These are phyloP conservation scores for Gymnothorax javanicus DNA, from an alignment of 2,797 vertebrate genomes.

Conservation along the genomic window DNA sequence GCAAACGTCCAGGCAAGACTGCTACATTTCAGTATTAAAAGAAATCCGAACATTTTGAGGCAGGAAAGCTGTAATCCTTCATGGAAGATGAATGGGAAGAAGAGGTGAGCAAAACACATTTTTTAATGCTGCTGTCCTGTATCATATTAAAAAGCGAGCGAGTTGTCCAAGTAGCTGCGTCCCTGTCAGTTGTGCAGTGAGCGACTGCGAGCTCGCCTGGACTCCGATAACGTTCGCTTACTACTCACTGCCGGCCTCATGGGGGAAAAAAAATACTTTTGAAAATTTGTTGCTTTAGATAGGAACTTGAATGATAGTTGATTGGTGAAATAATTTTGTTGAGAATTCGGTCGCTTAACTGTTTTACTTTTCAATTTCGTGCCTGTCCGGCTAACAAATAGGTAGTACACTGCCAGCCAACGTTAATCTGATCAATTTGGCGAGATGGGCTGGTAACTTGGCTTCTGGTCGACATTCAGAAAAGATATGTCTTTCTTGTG, in stretches of 20 bases:
- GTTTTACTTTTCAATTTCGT: not conserved
- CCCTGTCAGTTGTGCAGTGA: not conserved
- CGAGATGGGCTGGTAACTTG: not conserved
- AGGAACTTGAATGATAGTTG: not conserved
- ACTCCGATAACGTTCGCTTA: not conserved
- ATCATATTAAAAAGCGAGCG: not conserved
- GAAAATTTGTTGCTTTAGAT: not conserved
- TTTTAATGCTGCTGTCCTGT: not conserved
- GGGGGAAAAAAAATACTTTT: too few species aligned
- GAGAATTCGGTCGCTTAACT: not conserved
- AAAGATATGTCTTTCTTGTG: not conserved
- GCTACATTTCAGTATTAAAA: not conserved
- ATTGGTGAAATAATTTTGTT: not conserved
- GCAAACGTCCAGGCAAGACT: too few species aligned
- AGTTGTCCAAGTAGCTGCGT: not conserved
- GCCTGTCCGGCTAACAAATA: not conserved
- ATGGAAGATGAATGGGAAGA: constrained; percentile 80
- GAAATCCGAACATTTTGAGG: not conserved
- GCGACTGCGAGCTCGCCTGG: not conserved
- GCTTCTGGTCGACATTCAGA: not conserved
- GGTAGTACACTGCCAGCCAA: not conserved
- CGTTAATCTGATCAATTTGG: not conserved
- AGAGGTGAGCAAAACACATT: constrained; percentile 55
- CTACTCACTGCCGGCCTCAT: too few species aligned
- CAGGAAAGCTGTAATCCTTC: not conserved